phyloP scores from a whole-genome alignment of 2,888 invertebrate genomes.

The Andrena camellia region DNA sequence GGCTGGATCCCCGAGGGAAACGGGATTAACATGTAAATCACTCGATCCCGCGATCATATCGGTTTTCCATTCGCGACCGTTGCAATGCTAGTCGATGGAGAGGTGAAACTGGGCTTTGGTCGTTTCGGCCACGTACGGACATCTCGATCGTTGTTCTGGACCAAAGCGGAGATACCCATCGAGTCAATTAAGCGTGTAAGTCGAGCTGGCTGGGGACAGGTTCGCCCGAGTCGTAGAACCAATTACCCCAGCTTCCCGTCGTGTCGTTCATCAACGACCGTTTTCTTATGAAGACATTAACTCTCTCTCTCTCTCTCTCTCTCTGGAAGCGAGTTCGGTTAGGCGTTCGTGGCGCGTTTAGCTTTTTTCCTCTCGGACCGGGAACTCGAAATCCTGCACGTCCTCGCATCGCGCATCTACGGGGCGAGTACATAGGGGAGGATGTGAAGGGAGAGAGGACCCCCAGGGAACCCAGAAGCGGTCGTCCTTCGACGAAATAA shows the following conservation, averaged over 20 bases:
- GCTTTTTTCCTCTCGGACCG: not conserved
- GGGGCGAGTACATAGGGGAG: not conserved
- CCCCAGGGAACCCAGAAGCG: slow-evolving; percentile 66
- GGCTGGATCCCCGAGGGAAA: not conserved
- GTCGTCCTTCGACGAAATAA: slow-evolving; percentile 73
- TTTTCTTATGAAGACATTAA: slow-evolving; percentile 48
- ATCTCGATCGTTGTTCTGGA: not conserved
- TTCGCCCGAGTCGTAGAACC: slow-evolving; percentile 7
- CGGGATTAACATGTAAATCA: slow-evolving; percentile 26
- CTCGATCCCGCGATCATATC: slow-evolving; percentile 3
- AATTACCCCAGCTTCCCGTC: slow-evolving; percentile 25
- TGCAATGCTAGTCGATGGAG: slow-evolving; percentile 3
- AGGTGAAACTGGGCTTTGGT: not conserved
- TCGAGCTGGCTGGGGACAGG: not conserved
- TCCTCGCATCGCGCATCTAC: slow-evolving; percentile 19
- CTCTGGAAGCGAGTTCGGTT: not conserved
- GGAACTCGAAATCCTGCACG: slow-evolving; percentile 57
- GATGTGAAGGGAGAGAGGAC: slow-evolving; percentile 22
- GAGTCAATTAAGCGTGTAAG: slow-evolving; percentile 4
- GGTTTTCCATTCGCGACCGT: not conserved
- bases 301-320: not conserved
- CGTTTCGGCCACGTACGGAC: slow-evolving; percentile 2
- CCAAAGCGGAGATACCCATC: not conserved
- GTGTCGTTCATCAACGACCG: slow-evolving; percentile 8
- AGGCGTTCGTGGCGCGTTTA: not conserved